Base-by-base conservation (phyloP, 2,113 vertebrate genomes). In the Cebus imitator region DNA sequence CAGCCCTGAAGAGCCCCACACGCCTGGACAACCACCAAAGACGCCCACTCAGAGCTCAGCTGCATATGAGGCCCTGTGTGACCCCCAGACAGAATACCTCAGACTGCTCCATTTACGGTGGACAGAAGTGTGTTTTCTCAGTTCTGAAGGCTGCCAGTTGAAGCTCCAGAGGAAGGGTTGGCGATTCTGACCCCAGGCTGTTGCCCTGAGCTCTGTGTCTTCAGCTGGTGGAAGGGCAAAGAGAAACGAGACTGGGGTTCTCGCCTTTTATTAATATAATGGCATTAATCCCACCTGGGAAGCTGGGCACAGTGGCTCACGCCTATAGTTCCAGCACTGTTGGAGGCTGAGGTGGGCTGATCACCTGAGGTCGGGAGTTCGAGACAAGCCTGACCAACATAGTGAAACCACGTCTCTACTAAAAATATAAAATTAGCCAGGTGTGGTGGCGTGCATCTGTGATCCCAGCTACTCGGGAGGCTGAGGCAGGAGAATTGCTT, bases 201-300 rank as follows among this genome's bases (percentile, higher is more conserved):
- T 27, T 8, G 14, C 13, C 43, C 2, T 16, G 13, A 76, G 7
- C 13, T 14, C 73, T 8, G 13, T 2, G 3, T 45, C 73, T 30
- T 76, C 25, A 17, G 25, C 25, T 17, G 13, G 13, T 64, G 61
- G 61, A 68, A 68, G 6, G 16, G 66, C 66, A 68, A 68, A 68
- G 16, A 32, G 3, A 8, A 1, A 68, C 0, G 7, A 1, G 7
- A 68, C 1, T 14, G 14, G 32, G 32, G 14, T 35, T 17, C 66
- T 68, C 3, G 6, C 32, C 66, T 35, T 68, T n/a, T 68, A 30
- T 64, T 64, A 64, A 61, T 66, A 66, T 13, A 27, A 48, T 14
- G 25, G 25, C 14, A 4, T 30, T 17, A 48, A 45, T 48, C 43
- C 43, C 14, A 76, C 43, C 43, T 3, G 12, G 73, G 61, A 64